Base-by-base conservation (phyloP, 1,140 invertebrate genomes). In the Camponotus pennsylvanicus region DNA sequence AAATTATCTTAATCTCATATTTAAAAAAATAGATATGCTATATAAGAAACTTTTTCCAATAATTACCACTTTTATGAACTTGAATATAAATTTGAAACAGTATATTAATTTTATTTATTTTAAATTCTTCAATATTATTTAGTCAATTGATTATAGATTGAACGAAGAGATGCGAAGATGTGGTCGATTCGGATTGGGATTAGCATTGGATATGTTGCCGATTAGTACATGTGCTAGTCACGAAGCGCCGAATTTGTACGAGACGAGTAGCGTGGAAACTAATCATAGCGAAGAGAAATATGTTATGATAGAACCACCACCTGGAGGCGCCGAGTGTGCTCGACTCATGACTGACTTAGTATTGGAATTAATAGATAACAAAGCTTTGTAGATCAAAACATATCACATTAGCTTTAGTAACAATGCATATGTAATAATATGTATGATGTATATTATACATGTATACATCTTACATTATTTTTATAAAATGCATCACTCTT, bases 151-250 rank as follows among this genome's bases (percentile, higher is more conserved):
- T 27, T 76, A 11, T 57, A 96, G 96, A 91, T 94, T 97, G 85
- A 95, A 96, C 63, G 95, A 96, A 86, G 97, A 97, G 85, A 96
- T 97, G 82, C 96, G 96, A 88, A 95, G 96, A 40, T 97, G 96
- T 89, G 96, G 96, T 40, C 95, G 95, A 37, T 97, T 97, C 87
- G 97, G 97, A 1, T 94, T 97, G 27, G 97, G 97, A 4, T 90
- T 97, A 3, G 96, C 97, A 0, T 85, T 97, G 78, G 97, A 97
- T 84, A 97, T 97, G 91, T 95, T 97, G 78, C 97, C 97, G 9
- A 97, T 97, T 34, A 97, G 96, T 88, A 97, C 96, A 0, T 97
- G 97, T 83, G 96, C 96, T 21, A 97, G 97, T 49, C 95, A 97
- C 67, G 96, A 97, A 89, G 97, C 97, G 0, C 97, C 97, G 0